phyloP scores from a whole-genome alignment of 2,113 vertebrate genomes.

The Mesocricetus auratus region DNA sequence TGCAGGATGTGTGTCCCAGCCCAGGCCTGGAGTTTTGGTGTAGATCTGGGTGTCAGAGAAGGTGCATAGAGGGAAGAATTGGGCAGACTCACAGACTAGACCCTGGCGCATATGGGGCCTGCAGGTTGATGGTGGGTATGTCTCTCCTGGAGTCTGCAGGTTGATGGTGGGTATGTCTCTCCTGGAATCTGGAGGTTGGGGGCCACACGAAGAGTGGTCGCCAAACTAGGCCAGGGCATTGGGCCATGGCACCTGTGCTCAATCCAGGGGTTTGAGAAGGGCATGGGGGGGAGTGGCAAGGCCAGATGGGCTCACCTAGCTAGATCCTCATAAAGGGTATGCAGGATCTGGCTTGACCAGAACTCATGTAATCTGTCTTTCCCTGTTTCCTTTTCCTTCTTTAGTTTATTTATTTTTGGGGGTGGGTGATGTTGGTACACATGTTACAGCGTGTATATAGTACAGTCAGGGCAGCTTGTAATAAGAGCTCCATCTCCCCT shows the following conservation, averaged over 20 bases:
- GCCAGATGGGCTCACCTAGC: not conserved
- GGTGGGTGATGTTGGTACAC: not conserved
- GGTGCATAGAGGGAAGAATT: not conserved
- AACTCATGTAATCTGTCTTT: not conserved
- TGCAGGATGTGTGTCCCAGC: too few relatives aligned
- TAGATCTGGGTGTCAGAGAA: not conserved
- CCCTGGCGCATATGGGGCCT: not conserved
- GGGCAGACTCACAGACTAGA: not conserved
- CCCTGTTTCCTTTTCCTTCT: not conserved
- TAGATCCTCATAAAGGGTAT: not conserved
- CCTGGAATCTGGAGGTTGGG: not conserved
- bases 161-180: not conserved
- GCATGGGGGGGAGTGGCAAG: not conserved
- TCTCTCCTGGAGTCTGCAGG: not conserved
- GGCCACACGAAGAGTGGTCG: not conserved
- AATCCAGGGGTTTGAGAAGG: not conserved
- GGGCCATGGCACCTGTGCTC: not conserved
- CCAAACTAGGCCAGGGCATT: not conserved
- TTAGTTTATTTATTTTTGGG: not conserved
- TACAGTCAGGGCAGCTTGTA: not conserved
- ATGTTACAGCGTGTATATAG: not conserved
- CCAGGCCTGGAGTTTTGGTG: not conserved
- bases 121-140: not conserved
- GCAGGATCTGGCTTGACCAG: not conserved
- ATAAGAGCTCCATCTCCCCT: not conserved